Evolutionary conservation across 2,888 invertebrate species (phyloP).

Genomic region (Pyrocoelia pectoralis): DNA sequence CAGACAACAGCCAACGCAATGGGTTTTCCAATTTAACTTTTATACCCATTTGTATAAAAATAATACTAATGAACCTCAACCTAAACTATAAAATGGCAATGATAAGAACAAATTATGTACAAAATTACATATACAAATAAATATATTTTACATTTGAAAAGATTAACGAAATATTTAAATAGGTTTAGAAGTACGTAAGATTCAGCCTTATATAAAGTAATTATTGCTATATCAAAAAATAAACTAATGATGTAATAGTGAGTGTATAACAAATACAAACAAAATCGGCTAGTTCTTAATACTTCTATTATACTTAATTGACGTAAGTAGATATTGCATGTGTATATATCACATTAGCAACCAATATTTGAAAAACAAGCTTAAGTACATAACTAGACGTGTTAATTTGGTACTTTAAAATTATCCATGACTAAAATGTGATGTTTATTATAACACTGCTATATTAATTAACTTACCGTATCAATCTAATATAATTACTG

Average conservation of each 20-base stretch:
- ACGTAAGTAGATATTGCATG: conserved; percentile 8
- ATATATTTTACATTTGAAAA: conserved; percentile 3
- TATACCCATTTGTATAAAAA: neutral
- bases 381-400: conserved; percentile 3
- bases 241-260: neutral
- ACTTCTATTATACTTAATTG: conserved; percentile 8
- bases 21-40: neutral
- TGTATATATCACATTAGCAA: neutral
- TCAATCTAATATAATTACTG: neutral
- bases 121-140: conserved; percentile 4
- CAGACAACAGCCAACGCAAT: conserved; percentile 10
- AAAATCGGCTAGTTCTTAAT: neutral
- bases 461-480: neutral
- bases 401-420: neutral
- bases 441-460: conserved; percentile 5
- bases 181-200: neutral
- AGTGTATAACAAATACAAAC: neutral
- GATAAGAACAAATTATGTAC: conserved; percentile 14
- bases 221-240: neutral
- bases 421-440: neutral
- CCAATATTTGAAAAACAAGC: neutral
- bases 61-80: conserved; percentile 17
- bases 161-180: neutral
- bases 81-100: conserved; percentile 15
- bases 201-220: neutral